Percentiles rank a stretch among this genome's conserved stretches.
Evolutionary conservation across 2,888 invertebrate species (phyloP).

Genomic region (Catotricha subobsoleta): DNA sequence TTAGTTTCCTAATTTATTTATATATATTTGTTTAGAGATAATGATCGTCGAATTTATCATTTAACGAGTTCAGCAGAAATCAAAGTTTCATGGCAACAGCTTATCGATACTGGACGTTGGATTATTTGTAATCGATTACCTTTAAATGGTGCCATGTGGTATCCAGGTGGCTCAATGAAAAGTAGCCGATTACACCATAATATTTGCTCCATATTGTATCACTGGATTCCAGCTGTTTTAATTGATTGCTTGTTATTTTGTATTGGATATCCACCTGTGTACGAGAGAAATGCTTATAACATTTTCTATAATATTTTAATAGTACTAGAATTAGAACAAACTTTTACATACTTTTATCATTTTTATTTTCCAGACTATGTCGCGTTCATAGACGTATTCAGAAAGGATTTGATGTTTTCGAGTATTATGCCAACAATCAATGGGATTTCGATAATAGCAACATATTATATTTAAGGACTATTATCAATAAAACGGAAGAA

Average conservation of each 20-base stretch:
- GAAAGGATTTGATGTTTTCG: conserved; percentile 75
- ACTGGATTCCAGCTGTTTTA: conserved; percentile 76
- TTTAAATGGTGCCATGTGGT: conserved; percentile 71
- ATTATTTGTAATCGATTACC: conserved; percentile 63
- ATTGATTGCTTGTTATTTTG: conserved; percentile 61
- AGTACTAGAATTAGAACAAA: neutral
- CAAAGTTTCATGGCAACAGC: conserved; percentile 72
- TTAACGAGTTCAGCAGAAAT: conserved; percentile 65
- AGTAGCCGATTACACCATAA: conserved; percentile 57
- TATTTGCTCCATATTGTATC: conserved; percentile 69
- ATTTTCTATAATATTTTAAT: neutral
- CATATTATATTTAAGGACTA: conserved; percentile 35
- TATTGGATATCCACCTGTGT: conserved; percentile 77
- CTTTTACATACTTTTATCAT: no score
- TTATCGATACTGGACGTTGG: conserved; percentile 63
- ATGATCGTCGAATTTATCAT: conserved; percentile 41
- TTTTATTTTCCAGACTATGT: conserved; percentile 49
- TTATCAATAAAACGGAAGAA: conserved; percentile 46
- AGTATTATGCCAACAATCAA: conserved; percentile 81
- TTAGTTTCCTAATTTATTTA: neutral
- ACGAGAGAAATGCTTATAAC: conserved; percentile 10
- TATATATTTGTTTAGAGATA: conserved; percentile 28
- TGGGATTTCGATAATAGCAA: conserved; percentile 72
- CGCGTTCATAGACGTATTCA: conserved; percentile 65
- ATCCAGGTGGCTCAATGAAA: conserved; percentile 78